Conservation (phyloP, 2,797 vertebrate genomes). For the Aselliscus stoliczkanus region DNA sequence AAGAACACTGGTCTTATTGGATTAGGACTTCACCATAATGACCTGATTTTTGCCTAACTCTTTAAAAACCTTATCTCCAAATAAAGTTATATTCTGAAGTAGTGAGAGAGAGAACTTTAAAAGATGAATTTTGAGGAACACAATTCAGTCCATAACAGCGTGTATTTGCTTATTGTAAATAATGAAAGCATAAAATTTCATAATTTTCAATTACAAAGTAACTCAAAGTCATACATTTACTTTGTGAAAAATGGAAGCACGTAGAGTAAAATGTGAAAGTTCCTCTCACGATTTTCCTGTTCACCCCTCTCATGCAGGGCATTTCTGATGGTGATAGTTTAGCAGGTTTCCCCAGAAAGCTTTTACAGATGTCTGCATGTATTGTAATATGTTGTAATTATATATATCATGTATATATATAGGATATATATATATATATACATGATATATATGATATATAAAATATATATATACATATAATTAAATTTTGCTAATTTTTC, state of each 20-base stretch:
- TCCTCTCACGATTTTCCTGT: neutral
- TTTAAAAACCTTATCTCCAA: neutral
- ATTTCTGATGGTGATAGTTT: neutral
- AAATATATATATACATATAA: neutral
- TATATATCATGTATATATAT: neutral
- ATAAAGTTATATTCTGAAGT: neutral
- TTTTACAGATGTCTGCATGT: neutral
- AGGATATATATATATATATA: neutral
- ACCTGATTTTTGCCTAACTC: neutral
- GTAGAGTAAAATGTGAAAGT: neutral
- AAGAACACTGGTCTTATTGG: neutral
- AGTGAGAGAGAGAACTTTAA: neutral
- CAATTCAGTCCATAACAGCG: neutral
- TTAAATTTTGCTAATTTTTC: neutral
- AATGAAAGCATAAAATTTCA: neutral
- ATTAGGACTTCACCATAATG: neutral
- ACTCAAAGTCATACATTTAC: neutral
- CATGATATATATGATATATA: neutral
- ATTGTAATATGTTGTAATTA: neutral
- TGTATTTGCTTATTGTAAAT: neutral
- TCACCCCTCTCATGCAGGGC: neutral
- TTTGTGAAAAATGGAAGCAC: neutral
- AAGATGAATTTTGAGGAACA: neutral
- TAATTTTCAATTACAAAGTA: constrained; percentile 5
- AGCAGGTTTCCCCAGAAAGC: neutral